phyloP scores from a whole-genome alignment of 1,140 invertebrate species.

The Euschistus heros region DNA sequence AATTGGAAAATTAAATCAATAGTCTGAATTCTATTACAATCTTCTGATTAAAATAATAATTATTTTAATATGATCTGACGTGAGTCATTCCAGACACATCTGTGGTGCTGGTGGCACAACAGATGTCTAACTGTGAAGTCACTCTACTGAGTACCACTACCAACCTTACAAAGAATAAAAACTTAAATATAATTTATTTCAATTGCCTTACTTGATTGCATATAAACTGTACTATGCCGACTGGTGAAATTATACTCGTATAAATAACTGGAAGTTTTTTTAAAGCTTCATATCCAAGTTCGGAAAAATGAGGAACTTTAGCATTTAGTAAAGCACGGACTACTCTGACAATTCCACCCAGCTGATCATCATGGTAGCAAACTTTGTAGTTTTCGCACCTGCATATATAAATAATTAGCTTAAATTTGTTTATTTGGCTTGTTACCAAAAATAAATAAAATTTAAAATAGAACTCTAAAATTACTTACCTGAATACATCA shows the following conservation, averaged over 20 bases:
- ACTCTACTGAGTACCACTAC: too few species aligned
- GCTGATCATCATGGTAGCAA: slow-evolving; percentile 65
- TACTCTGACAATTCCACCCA: slow-evolving; percentile 64
- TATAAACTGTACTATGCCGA: slow-evolving; percentile 64
- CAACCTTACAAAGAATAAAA: too few species aligned
- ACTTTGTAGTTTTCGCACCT: slow-evolving; percentile 56
- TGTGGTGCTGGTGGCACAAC: too few species aligned
- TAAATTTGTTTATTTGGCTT: too few species aligned
- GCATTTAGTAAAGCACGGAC: slow-evolving; percentile 66
- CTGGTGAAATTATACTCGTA: slow-evolving; percentile 60
- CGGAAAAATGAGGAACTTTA: slow-evolving; percentile 67
- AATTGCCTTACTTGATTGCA: slow-evolving; percentile 51
- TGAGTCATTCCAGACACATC: too few species aligned
- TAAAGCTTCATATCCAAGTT: slow-evolving; percentile 67
- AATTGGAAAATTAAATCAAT: too few species aligned
- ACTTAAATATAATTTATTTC: too few species aligned
- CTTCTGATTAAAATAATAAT: too few species aligned
- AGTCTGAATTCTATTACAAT: too few species aligned
- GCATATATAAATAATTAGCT: background rate
- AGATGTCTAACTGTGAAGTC: too few species aligned
- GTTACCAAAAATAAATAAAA: background rate
- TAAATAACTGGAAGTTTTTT: slow-evolving; percentile 69
- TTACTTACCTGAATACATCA: slow-evolving; percentile 59
- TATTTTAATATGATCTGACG: too few species aligned
- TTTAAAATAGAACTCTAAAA: background rate